Percentiles rank a stretch among this genome's conserved stretches.
Conservation (phyloP, 53 echinoderm and acorn worm species). For the Antedon mediterranea region DNA sequence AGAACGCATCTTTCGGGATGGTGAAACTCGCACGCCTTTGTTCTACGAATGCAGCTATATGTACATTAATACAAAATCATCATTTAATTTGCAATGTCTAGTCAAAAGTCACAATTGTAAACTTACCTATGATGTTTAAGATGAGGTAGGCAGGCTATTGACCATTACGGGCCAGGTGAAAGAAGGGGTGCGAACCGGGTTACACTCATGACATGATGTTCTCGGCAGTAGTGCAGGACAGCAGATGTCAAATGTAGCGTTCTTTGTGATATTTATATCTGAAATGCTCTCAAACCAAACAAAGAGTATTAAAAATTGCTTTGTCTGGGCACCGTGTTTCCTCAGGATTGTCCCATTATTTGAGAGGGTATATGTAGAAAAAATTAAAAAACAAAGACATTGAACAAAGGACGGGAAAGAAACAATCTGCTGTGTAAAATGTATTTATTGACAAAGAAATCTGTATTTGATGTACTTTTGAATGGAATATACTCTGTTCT, state of each 20-base stretch:
- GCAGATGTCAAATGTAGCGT: not conserved
- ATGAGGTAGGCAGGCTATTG: not conserved
- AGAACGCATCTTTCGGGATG: no score
- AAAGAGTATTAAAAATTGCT: not conserved
- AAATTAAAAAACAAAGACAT: not conserved
- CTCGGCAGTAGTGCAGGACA: not conserved
- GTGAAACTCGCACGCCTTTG: no score
- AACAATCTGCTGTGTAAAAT: no score
- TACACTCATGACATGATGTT: not conserved
- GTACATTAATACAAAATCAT: no score
- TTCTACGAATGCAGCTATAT: no score
- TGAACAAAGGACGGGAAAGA: not conserved
- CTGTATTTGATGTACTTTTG: no score
- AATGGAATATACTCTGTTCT: no score
- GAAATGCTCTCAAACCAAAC: conserved; percentile 1
- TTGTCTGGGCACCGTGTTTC: not conserved
- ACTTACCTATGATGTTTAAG: not conserved
- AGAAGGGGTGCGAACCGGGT: not conserved
- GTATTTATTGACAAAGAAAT: no score
- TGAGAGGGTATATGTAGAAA: not conserved
- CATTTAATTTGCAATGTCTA: no score
- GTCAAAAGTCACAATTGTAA: not conserved
- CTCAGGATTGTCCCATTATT: not conserved
- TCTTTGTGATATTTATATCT: not conserved
- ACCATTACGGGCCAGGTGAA: not conserved